Base-by-base conservation (phyloP, 2,888 invertebrate genomes). In the Catocala sponsa region DNA sequence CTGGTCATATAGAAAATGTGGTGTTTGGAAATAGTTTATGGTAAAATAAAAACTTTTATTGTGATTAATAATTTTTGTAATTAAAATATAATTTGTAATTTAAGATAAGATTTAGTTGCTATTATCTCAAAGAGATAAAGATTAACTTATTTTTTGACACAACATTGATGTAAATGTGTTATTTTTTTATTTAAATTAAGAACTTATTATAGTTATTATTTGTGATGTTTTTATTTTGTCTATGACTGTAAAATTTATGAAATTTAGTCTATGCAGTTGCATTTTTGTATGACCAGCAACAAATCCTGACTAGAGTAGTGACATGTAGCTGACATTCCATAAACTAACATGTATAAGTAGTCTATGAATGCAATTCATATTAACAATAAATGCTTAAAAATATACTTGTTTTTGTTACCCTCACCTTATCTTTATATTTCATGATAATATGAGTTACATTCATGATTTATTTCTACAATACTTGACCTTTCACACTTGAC, bases 341-440 rank as follows among this genome's bases (percentile, higher is more conserved):
- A 65, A 60, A 55, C 52, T 65, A 53, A 57, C 47, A 67, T 77
- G 77, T 77, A 72, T 68, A 50, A 43, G 59, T 70, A 73, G 65
- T 81, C 66, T 90, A 88, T 94, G 94, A 92, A 94, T 94, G 93
- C 90, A 94, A 94, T 93, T 94, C 94, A 94, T 94, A 92, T 92
- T 88, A 81, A 71, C 78, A 91, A 91, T 91, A 93, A 91, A 92
- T 70, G 91, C 89, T 92, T 91, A 78, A 86, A 89, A 77, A 79
- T 77, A 74, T 73, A 71, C 82, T 86, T 87, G 85, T 91, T 90
- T 92, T 86, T 81, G 78, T 85, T 82, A 70, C 72, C 74, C 79
- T 75, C 59, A 64, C 73, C 75, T 78, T 85, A 79, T 79, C 69
- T 71, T 78, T 68, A 55, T 75, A 81, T 78, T 80, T 81, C 79